phyloP scores from a whole-genome alignment of 2,113 vertebrate species.

The Salvelinus alpinus region DNA sequence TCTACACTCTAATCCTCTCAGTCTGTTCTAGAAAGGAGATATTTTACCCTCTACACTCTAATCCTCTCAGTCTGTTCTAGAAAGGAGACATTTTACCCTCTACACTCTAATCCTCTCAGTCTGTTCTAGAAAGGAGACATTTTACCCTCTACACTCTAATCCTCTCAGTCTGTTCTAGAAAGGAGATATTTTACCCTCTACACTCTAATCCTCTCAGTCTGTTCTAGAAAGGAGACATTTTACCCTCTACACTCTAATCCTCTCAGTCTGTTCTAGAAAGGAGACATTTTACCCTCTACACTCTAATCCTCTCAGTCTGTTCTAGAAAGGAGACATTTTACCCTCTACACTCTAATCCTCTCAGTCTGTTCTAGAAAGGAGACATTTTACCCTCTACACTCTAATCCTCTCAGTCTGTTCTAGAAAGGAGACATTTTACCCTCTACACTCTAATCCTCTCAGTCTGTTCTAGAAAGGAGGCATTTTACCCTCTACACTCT shows the following conservation, averaged over 20 bases:
- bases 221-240: slow-evolving; percentile 18
- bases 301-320: neutral
- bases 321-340: slow-evolving; percentile 17
- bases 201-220: neutral
- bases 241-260: neutral
- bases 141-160: neutral
- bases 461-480: neutral
- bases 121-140: slow-evolving; percentile 7
- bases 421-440: slow-evolving; percentile 15
- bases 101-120: neutral
- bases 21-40: neutral
- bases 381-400: neutral
- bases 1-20: neutral
- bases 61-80: neutral
- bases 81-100: slow-evolving; percentile 15
- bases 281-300: slow-evolving; percentile 12
- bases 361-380: neutral
- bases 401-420: neutral
- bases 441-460: neutral
- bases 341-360: neutral
- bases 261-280: neutral
- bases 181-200: slow-evolving; percentile 15
- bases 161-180: neutral
- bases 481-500: neutral
- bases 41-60: neutral